Conservation (phyloP, 2,113 vertebrate species). For the Phrynosoma blainvillii region DNA sequence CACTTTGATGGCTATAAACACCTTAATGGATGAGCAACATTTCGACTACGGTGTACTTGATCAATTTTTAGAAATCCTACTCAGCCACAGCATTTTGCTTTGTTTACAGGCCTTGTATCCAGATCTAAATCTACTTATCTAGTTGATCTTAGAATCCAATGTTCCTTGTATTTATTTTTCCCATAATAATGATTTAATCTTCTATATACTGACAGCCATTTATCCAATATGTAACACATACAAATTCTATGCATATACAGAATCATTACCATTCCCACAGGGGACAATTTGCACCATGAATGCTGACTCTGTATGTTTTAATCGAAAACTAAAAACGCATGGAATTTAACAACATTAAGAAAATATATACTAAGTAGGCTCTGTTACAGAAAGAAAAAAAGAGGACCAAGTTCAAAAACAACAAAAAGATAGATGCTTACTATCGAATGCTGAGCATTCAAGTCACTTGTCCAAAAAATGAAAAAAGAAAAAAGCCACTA, state of each 20-base stretch:
- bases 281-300: background rate
- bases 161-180: background rate
- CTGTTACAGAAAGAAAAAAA: background rate
- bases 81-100: background rate
- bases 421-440: background rate
- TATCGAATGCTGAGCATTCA: background rate
- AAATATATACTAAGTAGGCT: background rate
- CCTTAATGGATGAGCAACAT: background rate
- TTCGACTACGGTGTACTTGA: background rate
- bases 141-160: background rate
- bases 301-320: background rate
- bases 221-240: background rate
- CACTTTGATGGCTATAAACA: background rate
- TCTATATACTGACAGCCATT: background rate
- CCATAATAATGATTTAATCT: background rate
- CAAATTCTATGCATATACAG: background rate
- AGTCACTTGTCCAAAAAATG: background rate
- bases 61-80: background rate
- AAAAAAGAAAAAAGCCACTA: constrained; percentile 53
- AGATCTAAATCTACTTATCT: background rate
- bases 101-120: background rate
- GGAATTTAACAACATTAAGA: background rate
- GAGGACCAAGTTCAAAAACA: background rate
- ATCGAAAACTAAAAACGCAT: background rate
- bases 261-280: background rate